These are phyloP conservation scores for Copsychus sechellarum DNA, from an alignment of 2,113 vertebrate genomes.

Conservation along the genomic window DNA sequence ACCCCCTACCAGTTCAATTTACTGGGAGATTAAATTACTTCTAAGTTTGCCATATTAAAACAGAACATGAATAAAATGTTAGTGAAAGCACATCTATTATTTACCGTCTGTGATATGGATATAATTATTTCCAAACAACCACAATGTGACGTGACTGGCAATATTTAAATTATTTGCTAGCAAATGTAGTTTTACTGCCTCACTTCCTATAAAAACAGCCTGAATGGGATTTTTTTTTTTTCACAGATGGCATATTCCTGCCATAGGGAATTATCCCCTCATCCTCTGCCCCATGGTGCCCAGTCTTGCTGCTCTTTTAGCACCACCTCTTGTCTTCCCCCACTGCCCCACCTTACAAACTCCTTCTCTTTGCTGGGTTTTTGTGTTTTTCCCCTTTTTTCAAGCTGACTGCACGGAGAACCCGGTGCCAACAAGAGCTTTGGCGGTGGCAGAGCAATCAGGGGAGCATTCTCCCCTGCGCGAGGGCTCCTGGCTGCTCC, in stretches of 20 bases:
- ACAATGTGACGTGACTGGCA: constrained; percentile 84
- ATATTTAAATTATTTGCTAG: constrained; percentile 81
- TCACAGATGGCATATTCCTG: not conserved
- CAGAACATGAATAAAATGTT: constrained; percentile 87
- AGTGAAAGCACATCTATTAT: constrained; percentile 88
- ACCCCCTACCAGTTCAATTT: constrained; percentile 91
- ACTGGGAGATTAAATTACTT: constrained; percentile 90
- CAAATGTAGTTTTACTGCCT: constrained; percentile 45
- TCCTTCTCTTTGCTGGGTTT: not conserved
- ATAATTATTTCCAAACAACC: constrained; percentile 90
- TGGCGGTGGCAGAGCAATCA: not conserved
- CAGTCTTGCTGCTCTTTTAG: not conserved
- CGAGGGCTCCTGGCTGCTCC: not conserved
- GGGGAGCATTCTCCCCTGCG: not conserved
- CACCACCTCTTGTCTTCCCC: not conserved
- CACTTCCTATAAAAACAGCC: not conserved
- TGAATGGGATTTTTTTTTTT: not conserved
- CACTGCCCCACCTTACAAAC: not conserved
- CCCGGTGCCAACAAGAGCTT: not conserved
- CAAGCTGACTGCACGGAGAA: not conserved
- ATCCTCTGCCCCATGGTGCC: not conserved
- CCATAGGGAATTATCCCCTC: not conserved
- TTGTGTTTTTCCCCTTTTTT: rapidly evolving
- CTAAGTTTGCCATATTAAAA: constrained; percentile 94
- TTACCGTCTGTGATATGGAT: constrained; percentile 95